Base-by-base conservation (phyloP, 2,888 invertebrate species). In the Polydrusus cervinus region DNA sequence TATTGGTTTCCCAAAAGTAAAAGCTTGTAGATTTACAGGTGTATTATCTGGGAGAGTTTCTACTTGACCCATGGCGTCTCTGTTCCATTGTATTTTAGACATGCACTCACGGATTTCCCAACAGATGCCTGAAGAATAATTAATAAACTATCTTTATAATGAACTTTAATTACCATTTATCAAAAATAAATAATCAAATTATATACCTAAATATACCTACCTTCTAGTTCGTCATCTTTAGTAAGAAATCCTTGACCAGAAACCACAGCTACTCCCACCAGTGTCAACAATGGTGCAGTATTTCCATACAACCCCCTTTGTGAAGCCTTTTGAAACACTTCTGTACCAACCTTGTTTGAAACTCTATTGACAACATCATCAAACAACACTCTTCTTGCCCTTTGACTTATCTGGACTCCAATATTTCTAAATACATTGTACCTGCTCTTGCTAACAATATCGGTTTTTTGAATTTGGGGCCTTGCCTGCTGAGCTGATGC, bases 161-260 rank as follows among this genome's bases (percentile, higher is more conserved):
- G n/a, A n/a, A n/a, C n/a, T n/a, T n/a, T n/a, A n/a, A n/a, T n/a
- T n/a, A n/a, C n/a, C n/a, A n/a, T n/a, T n/a, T n/a, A n/a, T n/a
- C n/a, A n/a, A n/a, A n/a, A n/a, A n/a, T n/a, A n/a, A n/a, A n/a
- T n/a, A n/a, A n/a, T n/a, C n/a, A n/a, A n/a, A n/a, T n/a, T n/a
- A n/a, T n/a, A n/a, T n/a, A n/a, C n/a, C n/a, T n/a, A 10, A 11
- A 68, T n/a, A 25, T 30, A 30, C 69, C 45, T n/a, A 51, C 92
- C 92, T 87, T 94, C 94, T 38, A 93, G 85, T 87, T 94, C 93
- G 84, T 94, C 93, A 82, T 94, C 93, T 83, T 92, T 93, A 0
- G 93, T 93, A 30, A 95, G 84, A 74, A 94, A 90, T 16, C 94
- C 93, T 61, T 91, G 90, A 3, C 93, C 93, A 8, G 93, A 92